Evolutionary conservation across 92 coral and sea anemone genomes (phyloP), one percentile per base, ranked within the genome.

Genomic region (Epizoanthus illoricatus): DNA sequence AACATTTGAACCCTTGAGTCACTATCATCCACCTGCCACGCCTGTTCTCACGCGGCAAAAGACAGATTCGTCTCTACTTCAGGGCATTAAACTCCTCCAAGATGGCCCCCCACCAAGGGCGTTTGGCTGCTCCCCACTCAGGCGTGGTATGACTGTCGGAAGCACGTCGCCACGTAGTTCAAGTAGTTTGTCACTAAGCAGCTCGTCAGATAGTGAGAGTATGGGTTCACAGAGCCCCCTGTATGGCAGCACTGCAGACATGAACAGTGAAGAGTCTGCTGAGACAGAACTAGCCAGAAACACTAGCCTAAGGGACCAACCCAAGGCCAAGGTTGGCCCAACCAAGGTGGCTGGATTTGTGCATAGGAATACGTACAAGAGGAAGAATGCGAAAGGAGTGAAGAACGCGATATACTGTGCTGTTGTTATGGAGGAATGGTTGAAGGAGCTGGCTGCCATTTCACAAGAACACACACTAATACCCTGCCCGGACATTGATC

Each of bases 391-490:
- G 10, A 91, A 87, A 82, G 86, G 81, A 21, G 90, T 92, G 33
- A 97, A 97, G 85, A 94, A 97, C 73, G 94, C 99, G 17, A 92
- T 97, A 13, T 97, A 97, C 81, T 93, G 99, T 79, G 91, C 91
- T 13, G 88, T 97, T 18, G 95, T 97, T 60, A 81, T 97, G 87
- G 98, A 97, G 69, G 98, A 97, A 45, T 97, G 99, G 99, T 71
- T 97, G 78, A 97, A 97, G 74, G 99, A 97, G 69, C 92, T 97
- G 9, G 99, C 99, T 49, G 99, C 99, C 33, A 90, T 97, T 54
- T 97, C 99, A 36, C 96, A 94, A 72, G 99, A 97, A 70, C 99
- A 97, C 83, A 94, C 97, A 43, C 66, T 97, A 86, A 84, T 90
- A 82, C 93, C 92, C 8, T 87, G 74, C 49, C 58, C 80, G 21